Conservation (phyloP, 1,140 invertebrate species). For the Bombus terrestris region DNA sequence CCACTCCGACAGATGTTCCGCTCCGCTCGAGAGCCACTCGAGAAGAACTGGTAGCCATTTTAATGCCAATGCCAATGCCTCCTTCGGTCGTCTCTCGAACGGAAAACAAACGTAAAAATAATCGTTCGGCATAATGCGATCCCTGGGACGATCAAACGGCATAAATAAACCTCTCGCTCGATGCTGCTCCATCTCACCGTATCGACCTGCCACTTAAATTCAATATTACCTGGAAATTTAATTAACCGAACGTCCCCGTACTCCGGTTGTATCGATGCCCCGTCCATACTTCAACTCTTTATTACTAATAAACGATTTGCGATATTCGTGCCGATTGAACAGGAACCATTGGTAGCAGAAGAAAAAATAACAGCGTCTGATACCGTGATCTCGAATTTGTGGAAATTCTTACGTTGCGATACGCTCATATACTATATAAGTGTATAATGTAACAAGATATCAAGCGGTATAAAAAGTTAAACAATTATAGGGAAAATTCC, state of each 20-base stretch:
- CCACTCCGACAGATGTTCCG: conserved; percentile 70
- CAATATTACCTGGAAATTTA: conserved; percentile 20
- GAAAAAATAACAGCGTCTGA: neutral
- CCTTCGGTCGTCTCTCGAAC: conserved; percentile 27
- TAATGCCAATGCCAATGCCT: conserved; percentile 48
- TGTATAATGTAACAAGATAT: no score
- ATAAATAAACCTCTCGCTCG: conserved; percentile 20
- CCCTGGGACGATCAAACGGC: conserved; percentile 10
- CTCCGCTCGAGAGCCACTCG: conserved; percentile 57
- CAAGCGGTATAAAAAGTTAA: no score
- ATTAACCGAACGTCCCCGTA: neutral
- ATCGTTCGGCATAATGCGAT: conserved; percentile 47
- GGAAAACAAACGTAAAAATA: conserved; percentile 59
- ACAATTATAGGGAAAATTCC: neutral
- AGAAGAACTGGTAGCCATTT: conserved; percentile 66
- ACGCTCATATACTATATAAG: no score
- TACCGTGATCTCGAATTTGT: no score
- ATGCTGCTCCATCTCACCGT: neutral
- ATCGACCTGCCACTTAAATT: neutral
- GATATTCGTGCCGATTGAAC: neutral
- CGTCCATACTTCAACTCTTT: neutral
- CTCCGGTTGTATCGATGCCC: neutral
- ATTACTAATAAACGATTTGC: conserved; percentile 27
- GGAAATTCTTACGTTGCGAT: no score
- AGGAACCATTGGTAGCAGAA: no score